Evolutionary conservation across 2,113 vertebrate genomes (phyloP).

Genomic region (Phylloscopus whistleri): DNA sequence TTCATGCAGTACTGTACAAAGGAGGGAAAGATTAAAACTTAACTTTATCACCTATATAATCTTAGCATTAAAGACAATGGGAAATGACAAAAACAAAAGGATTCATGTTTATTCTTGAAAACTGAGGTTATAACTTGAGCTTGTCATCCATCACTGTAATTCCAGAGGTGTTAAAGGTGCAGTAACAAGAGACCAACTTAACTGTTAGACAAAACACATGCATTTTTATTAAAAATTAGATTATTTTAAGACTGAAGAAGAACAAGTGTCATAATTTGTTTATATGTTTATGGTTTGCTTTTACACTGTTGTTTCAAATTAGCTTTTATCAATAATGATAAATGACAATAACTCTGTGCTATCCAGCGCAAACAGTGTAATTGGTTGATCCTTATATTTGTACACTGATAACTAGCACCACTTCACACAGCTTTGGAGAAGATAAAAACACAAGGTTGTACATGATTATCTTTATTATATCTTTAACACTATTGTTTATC

Average conservation of each 20-base stretch:
- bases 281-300: neutral
- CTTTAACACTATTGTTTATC: neutral
- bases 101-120: neutral
- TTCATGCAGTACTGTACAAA: constrained; percentile 82
- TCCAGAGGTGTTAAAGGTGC: neutral
- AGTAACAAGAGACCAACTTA: neutral
- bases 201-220: rapidly evolving
- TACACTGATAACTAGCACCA: neutral
- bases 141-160: neutral
- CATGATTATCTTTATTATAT: neutral
- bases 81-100: neutral
- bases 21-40: neutral
- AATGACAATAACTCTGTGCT: neutral
- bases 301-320: neutral
- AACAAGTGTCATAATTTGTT: neutral
- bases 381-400: neutral
- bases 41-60: neutral
- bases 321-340: neutral
- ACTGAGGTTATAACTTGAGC: neutral
- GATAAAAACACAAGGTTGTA: neutral
- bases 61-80: neutral
- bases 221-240: neutral
- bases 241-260: neutral
- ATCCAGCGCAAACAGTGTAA: neutral
- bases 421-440: neutral